Evolutionary conservation across 2,113 vertebrate species (phyloP).

Genomic region (Pteropus alecto): DNA sequence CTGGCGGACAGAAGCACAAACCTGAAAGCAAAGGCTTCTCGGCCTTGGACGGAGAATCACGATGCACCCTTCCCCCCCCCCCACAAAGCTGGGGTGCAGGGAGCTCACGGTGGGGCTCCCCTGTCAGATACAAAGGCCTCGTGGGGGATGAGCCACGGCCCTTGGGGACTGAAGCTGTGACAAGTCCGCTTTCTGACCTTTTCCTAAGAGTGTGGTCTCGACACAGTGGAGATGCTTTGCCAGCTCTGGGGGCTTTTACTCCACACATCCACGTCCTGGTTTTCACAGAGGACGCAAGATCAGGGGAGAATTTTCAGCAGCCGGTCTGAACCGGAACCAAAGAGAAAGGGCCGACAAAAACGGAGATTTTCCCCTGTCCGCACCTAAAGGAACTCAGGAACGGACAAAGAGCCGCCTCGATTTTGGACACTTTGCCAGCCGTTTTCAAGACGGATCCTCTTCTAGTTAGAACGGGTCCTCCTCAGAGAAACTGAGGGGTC

Average conservation of each 20-base stretch:
- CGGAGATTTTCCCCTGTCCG: accelerated
- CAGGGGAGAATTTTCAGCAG: background rate
- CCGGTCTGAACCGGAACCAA: background rate
- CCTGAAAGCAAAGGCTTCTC: background rate
- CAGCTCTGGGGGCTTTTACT: background rate
- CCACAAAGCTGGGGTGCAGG: background rate
- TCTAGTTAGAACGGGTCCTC: accelerated
- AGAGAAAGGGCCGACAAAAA: background rate
- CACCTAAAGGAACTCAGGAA: background rate
- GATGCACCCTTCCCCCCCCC: accelerated
- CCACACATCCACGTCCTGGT: accelerated
- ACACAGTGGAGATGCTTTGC: background rate
- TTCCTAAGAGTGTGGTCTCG: background rate
- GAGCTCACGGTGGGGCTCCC: accelerated
- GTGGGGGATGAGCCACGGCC: accelerated
- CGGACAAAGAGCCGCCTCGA: background rate
- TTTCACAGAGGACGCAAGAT: background rate
- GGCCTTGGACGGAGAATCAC: accelerated
- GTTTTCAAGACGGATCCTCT: background rate
- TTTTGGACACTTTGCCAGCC: background rate
- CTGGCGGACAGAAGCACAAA: background rate
- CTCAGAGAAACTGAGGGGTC: background rate
- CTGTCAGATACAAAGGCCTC: accelerated
- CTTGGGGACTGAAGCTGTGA: accelerated
- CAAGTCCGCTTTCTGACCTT: background rate